A percentile compares a stretch with the other conserved stretches of the same genome.
phyloP scores from a whole-genome alignment of 1,140 invertebrate genomes.

The Achatina immaculata region DNA sequence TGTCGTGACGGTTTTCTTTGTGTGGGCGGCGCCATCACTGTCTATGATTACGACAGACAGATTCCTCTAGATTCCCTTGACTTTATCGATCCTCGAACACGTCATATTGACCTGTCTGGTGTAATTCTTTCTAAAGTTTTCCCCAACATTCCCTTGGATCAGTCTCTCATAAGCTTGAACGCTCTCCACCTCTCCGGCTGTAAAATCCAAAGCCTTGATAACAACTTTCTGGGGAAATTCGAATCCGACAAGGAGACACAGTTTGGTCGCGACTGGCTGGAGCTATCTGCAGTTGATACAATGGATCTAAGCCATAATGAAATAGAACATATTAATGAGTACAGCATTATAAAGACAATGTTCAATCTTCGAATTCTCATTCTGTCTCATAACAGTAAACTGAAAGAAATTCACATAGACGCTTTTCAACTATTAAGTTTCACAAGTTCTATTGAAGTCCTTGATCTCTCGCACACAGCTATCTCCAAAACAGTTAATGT shows the following conservation, averaged over 20 bases:
- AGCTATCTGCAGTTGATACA: not conserved
- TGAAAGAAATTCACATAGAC: not conserved
- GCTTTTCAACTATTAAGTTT: not conserved
- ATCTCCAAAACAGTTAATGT: not conserved
- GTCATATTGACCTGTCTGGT: conserved; percentile 1
- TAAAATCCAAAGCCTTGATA: not conserved
- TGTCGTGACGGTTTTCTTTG: conserved; percentile 17
- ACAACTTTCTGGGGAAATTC: not conserved
- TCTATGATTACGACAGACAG: not conserved
- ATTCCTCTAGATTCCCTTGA: not conserved
- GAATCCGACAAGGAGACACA: not conserved
- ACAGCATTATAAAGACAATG: not conserved
- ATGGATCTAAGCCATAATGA: conserved; percentile 4
- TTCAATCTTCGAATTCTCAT: conserved; percentile 9
- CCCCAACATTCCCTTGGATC: not conserved
- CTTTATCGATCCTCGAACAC: conserved; percentile 17
- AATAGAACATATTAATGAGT: not conserved
- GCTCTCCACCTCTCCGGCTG: not conserved
- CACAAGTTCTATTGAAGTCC: not conserved
- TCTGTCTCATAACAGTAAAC: conserved; percentile 16
- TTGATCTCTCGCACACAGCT: conserved; percentile 25
- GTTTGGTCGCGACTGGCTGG: not conserved
- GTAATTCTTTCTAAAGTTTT: not conserved
- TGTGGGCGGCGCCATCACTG: not conserved
- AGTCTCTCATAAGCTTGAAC: not conserved